Evolutionary conservation across 2,888 invertebrate genomes (phyloP), one percentile per base, ranked within the genome.

Genomic region (Malacosoma neustria): DNA sequence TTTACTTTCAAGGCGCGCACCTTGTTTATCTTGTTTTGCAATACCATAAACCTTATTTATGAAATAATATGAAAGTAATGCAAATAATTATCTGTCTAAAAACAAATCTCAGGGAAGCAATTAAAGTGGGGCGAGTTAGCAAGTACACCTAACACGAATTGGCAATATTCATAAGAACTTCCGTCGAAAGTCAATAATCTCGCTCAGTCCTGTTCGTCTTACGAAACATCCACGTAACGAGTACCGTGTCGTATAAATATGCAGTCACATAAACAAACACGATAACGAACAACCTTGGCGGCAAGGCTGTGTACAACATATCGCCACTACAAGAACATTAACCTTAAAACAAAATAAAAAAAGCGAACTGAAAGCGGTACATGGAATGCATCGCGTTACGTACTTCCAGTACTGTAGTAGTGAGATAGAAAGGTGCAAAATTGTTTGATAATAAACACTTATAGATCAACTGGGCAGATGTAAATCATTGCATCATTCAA

Each of bases 241-340:
- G 22, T 22, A 22, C 22, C 22, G 22, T 22, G 9, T 7, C 22
- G 9, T 9, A 22, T 9, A 22, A 22, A 22, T 9, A 22, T 22
- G 22, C 9, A 22, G 9, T 22, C 22, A 22, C 9, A 22, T 22
- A 22, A 22, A 22, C 22, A 22, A 22, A 22, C 22, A 4, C 7
- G 22, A 22, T 22, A 22, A 22, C 22, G 22, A 22, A 42, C 53
- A 61, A 49, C 64, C 66, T 63, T 62, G 64, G 36, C 11, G 13
- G 40, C 55, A 62, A 65, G 61, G 64, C 38, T 54, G 44, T 33
- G 39, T 37, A 48, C 43, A 36, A 40, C 47, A 51, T 56, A 61
- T 61, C 57, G 44, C 35, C 4, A 9, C 22, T 22, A 3, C 9
- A 22, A 22, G 22, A 4, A 22, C 22, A 22, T 22, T 22, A 22